Conservation (phyloP, 92 coral and sea anemone genomes). For the Actinostola sp. region DNA sequence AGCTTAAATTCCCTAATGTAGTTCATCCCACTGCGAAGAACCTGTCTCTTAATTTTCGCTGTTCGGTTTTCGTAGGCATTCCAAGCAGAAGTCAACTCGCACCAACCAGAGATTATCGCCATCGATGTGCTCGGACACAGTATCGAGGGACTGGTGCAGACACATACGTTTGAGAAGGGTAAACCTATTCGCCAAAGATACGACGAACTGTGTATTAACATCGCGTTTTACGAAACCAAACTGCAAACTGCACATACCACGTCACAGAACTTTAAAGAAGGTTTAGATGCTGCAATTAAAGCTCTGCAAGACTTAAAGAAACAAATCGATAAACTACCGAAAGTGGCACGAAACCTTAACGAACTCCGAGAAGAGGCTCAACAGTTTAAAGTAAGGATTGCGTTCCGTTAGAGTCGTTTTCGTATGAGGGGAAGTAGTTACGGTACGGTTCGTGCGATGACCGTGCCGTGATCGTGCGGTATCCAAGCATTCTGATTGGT, state of each 20-base stretch:
- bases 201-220: conserved; percentile 84
- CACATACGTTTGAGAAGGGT: conserved; percentile 72
- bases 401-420: background rate
- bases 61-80: conserved; percentile 52
- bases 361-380: conserved; percentile 86
- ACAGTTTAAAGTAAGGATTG: conserved; percentile 79
- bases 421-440: background rate
- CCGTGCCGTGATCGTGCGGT: too few species aligned
- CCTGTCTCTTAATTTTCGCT: background rate
- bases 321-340: conserved; percentile 80
- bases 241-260: conserved; percentile 86
- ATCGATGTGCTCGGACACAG: conserved; percentile 90
- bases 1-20: too few species aligned
- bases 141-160: conserved; percentile 71
- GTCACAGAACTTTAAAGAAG: conserved; percentile 92
- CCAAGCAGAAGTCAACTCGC: conserved; percentile 87
- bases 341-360: conserved; percentile 78
- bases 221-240: conserved; percentile 80
- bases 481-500: too few species aligned
- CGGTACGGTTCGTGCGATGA: too few species aligned
- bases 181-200: conserved; percentile 91
- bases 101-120: conserved; percentile 92
- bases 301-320: conserved; percentile 82
- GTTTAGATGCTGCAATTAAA: conserved; percentile 78
- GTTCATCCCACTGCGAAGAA: too few species aligned